A percentile compares a stretch with the other conserved stretches of the same genome.
phyloP scores from a whole-genome alignment of 2,113 vertebrate species.

The Pachypanchax playfairii region DNA sequence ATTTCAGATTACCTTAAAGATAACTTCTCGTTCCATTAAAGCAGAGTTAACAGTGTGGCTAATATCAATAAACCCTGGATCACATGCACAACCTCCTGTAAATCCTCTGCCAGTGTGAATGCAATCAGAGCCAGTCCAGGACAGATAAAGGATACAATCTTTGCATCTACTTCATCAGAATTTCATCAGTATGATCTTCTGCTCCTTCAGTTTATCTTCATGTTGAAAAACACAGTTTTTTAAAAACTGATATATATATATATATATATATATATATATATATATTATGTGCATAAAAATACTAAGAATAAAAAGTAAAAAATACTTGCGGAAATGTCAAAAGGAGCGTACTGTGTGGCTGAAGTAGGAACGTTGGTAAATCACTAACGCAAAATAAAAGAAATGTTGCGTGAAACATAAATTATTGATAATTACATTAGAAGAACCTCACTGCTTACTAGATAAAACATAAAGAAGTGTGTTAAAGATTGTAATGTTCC shows the following conservation, averaged over 20 bases:
- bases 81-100: background rate
- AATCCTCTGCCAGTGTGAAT: background rate
- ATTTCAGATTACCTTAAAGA: too few relatives aligned
- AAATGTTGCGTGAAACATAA: background rate
- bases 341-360: too few relatives aligned
- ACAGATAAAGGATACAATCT: background rate
- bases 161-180: background rate
- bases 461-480: too few relatives aligned
- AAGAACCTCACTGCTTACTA: too few relatives aligned
- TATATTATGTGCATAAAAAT: background rate
- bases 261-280: background rate
- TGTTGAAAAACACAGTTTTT: background rate
- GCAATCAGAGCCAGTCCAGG: background rate
- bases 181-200: conserved; percentile 1
- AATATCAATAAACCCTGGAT: background rate
- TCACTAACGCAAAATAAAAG: too few relatives aligned
- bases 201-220: background rate
- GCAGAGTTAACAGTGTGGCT: background rate
- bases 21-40: background rate
- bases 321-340: background rate
- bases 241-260: background rate
- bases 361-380: too few relatives aligned
- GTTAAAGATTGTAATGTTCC: too few relatives aligned
- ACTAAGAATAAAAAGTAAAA: background rate
- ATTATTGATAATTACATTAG: background rate